A percentile compares a stretch with the other conserved stretches of the same genome.
These are phyloP conservation scores for Chrysogorgia sp. DNA, from an alignment of 92 coral and sea anemone genomes.

Conservation along the genomic window DNA sequence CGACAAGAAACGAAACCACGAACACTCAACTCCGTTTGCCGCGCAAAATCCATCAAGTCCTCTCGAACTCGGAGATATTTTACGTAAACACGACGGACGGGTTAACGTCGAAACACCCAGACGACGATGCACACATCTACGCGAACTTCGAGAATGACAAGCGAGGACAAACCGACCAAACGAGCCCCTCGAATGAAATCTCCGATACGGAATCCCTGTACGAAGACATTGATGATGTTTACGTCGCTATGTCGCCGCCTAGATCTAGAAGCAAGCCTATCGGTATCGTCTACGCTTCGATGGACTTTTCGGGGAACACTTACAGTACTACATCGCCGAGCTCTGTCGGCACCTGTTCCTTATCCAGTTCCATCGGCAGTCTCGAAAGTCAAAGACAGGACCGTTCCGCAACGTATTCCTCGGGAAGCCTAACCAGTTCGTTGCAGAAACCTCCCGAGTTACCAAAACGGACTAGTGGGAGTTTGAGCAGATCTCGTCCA, in stretches of 20 bases:
- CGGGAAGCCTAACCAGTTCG: background rate
- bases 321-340: constrained; percentile 15
- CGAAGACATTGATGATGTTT: constrained; percentile 66
- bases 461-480: constrained; percentile 13
- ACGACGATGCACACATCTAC: constrained; percentile 14
- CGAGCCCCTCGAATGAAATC: constrained; percentile 64
- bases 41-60: background rate
- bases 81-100: background rate
- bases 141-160: constrained; percentile 5
- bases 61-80: constrained; percentile 15
- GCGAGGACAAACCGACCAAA: constrained; percentile 46
- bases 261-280: constrained; percentile 75
- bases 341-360: constrained; percentile 15
- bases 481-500: constrained; percentile 49
- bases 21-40: constrained; percentile 35
- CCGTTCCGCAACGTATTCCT: background rate
- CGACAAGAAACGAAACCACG: constrained; percentile 27
- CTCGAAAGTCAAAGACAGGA: background rate
- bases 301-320: constrained; percentile 56
- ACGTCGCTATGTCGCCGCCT: constrained; percentile 39
- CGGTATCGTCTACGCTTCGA: constrained; percentile 90
- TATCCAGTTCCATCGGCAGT: constrained; percentile 28
- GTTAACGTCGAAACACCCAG: background rate
- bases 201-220: constrained; percentile 63
- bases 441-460: constrained; percentile 31